Evolutionary conservation across 2,888 invertebrate species (phyloP).

Genomic region (Apocheima hispidaria): DNA sequence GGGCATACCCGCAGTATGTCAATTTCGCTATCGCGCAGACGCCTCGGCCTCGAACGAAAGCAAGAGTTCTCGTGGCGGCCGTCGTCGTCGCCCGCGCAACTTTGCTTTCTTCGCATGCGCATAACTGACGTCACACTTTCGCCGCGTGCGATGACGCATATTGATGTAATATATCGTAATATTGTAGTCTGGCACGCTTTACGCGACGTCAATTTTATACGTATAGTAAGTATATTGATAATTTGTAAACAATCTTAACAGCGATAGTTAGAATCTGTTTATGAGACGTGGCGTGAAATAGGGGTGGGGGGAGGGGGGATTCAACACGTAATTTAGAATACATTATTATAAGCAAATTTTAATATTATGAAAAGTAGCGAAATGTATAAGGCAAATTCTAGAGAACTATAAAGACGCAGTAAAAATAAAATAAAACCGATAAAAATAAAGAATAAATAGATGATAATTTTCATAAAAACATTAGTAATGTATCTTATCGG

Average conservation of each 20-base stretch:
- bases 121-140: slow-evolving; percentile 81
- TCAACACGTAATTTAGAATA: too few species aligned
- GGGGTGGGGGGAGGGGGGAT: too few species aligned
- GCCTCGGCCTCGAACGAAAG: slow-evolving; percentile 78
- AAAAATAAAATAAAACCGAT: too few species aligned
- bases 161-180: slow-evolving; percentile 74
- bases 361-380: too few species aligned
- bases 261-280: not conserved
- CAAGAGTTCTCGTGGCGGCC: slow-evolving; percentile 68
- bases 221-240: not conserved
- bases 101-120: slow-evolving; percentile 81
- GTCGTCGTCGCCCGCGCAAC: slow-evolving; percentile 76
- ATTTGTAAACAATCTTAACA: slow-evolving; percentile 3
- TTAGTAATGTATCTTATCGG: not conserved
- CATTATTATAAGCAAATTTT: too few species aligned
- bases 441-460: too few species aligned
- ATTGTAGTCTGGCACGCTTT: slow-evolving; percentile 58
- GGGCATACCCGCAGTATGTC: slow-evolving; percentile 74
- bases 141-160: slow-evolving; percentile 71
- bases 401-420: too few species aligned
- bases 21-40: slow-evolving; percentile 84
- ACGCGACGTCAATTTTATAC: slow-evolving; percentile 28
- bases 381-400: too few species aligned
- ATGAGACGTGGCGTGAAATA: not conserved
- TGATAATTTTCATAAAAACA: too few species aligned